Base-by-base conservation (phyloP, 1,140 invertebrate species). In the Ptiloglossa arizonensis region DNA sequence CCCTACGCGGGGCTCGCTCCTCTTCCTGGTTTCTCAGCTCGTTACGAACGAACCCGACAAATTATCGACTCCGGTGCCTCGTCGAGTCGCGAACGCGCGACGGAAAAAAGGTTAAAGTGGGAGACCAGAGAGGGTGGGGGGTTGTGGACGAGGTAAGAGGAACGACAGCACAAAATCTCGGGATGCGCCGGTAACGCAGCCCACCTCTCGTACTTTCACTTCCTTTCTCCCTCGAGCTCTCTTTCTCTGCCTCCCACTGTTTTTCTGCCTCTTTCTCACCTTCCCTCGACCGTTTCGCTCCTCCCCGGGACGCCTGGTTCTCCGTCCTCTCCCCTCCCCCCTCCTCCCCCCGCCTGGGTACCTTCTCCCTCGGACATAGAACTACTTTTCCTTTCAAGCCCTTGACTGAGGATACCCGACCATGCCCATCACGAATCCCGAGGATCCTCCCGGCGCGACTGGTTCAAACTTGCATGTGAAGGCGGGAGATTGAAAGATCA, bases 381-480 rank as follows among this genome's bases (percentile, higher is more conserved):
- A 91, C 90, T 91, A 92, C 92, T 92, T 92, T 92, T 92, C 90
- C 92, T 93, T 92, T 92, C 92, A 92, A 88, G 87, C 90, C 92
- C 92, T 93, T 90, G 87, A 80, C 85, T 86, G 81, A 62, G 77
- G 66, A 62, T 85, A 68, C 84, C 79, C 85, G 86, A 87, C 82
- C 86, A 85, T 86, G 85, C 84, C 89, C 87, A 90, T 91, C 85
- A 67, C 84, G 83, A 87, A 89, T 87, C 87, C 46, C 76, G 79
- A 82, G 68, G 60, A 83, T 74, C 50, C 76, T 60, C 52, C 62
- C 29, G n/a, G 24, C 6, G 38, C 52, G 11, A 38, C 54, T 41
- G 48, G 19, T 24, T 54, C 48, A 35, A 35, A 35, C 32, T 4
- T 35, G 3, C 32, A 35, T 6, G 6, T 35, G 6, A 4, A 35